Evolutionary conservation across 2,888 invertebrate species (phyloP).

Genomic region (Dryobotodes eremita): DNA sequence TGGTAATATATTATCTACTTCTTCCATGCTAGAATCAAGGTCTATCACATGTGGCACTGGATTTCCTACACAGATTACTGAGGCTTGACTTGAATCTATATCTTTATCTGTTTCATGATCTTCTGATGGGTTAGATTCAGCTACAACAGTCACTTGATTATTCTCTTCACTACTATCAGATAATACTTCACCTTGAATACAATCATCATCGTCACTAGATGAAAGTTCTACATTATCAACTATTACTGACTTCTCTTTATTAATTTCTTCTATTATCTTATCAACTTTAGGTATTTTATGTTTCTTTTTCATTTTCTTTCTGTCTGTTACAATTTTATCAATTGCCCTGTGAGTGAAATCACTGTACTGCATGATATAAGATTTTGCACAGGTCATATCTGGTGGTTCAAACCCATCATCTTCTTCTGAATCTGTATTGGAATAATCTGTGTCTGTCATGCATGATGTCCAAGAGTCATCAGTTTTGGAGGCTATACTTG

Average conservation of each 20-base stretch:
- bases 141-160: slow-evolving; percentile 31
- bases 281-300: slow-evolving; percentile 74
- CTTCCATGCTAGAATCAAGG: slow-evolving; percentile 79
- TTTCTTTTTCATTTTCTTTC: slow-evolving; percentile 73
- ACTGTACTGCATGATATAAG: slow-evolving; percentile 94
- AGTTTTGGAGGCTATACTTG: slow-evolving; percentile 80
- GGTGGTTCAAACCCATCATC: slow-evolving; percentile 82
- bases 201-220: slow-evolving; percentile 85
- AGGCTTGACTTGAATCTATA: slow-evolving; percentile 75
- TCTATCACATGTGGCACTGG: slow-evolving; percentile 74
- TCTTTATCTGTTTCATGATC: slow-evolving; percentile 49
- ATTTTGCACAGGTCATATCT: slow-evolving; percentile 91
- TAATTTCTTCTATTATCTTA: slow-evolving; percentile 82
- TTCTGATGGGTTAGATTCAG: slow-evolving; percentile 48
- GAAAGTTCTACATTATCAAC: slow-evolving; percentile 80
- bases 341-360: slow-evolving; percentile 94
- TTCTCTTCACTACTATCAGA: slow-evolving; percentile 70
- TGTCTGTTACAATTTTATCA: slow-evolving; percentile 87
- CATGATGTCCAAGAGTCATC: slow-evolving; percentile 88
- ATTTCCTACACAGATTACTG: slow-evolving; percentile 79
- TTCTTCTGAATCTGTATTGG: slow-evolving; percentile 85
- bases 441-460: slow-evolving; percentile 82
- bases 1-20: slow-evolving; percentile 44
- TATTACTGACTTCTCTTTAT: slow-evolving; percentile 82
- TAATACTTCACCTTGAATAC: slow-evolving; percentile 72